Evolutionary conservation across 2,797 vertebrate species (phyloP), one percentile per base, ranked within the genome.

Genomic region (Pipistrellus kuhlii): DNA sequence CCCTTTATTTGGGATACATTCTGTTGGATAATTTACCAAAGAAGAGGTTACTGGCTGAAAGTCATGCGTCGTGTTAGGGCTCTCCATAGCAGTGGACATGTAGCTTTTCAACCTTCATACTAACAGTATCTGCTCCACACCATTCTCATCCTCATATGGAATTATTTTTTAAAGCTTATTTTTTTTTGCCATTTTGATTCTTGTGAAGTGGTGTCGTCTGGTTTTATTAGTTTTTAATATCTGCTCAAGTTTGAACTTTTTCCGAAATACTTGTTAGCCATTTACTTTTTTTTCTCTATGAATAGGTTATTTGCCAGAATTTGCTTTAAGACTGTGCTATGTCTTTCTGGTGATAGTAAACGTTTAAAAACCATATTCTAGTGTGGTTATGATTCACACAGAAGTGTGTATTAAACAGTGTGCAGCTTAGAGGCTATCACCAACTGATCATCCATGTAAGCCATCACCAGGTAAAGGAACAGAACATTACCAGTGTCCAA

Each of bases 141-240:
- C 38, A 12, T 66, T 72, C 46, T 95, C 53, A 44, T 44, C 14
- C 2, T 77, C 41, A 84, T 69, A 10, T 8, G 5, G 9, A 55
- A 38, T 38, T 91, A 15, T 44, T 90, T 91, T 92, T 38, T 80
- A 64, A 69, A 69, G 21, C 20, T 64, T 76, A 82, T 38, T 86
- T 44, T 38, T 86, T 44, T 95, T 95, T 92, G 41, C 35, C 27
- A 69, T 91, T 96, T 88, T 81, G 41, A 30, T 90, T 35, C 72
- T 64, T 88, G 21, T 94, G 59, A 85, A 76, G 20, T 82, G 35
- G 0, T 46, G 27, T 73, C 20, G 72, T 51, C 57, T 91, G 64
- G 59, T 62, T 75, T 62, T 55, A 23, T 64, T 72, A 84, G 78
- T 93, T 81, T 88, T 71, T 55, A 7, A 4, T 88, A 53, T 68